A percentile compares a stretch with the other conserved stretches of the same genome.
Evolutionary conservation across 2,797 vertebrate species (phyloP).

Genomic region (Falco concolor): DNA sequence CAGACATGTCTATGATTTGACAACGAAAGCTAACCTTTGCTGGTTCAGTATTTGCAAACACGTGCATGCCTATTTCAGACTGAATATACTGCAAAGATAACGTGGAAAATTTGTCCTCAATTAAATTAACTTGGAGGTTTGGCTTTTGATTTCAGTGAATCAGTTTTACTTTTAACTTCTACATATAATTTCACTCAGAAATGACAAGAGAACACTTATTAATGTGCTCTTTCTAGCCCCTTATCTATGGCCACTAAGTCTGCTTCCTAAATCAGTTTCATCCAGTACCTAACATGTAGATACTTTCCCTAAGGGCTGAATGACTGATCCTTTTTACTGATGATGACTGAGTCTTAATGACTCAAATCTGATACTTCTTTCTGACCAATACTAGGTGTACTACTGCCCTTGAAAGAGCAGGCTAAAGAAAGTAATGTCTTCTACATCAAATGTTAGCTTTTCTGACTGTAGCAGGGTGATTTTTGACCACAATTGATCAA

Average conservation of each 20-base stretch:
- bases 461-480: neutral
- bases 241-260: neutral
- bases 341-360: neutral
- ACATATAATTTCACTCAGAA: neutral
- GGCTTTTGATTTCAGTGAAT: neutral
- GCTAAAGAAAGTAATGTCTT: neutral
- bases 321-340: neutral
- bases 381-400: neutral
- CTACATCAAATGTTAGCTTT: neutral
- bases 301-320: neutral
- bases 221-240: neutral
- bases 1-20: neutral
- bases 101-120: neutral
- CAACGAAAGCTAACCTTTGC: neutral
- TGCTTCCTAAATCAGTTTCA: neutral
- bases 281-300: neutral
- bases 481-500: neutral
- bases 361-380: neutral
- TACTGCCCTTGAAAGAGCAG: neutral
- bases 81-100: neutral
- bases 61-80: neutral
- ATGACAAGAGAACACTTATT: neutral
- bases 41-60: neutral
- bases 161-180: neutral
- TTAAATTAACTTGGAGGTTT: neutral